Conservation (phyloP, 2,888 invertebrate species). For the Microctonus brassicae region DNA sequence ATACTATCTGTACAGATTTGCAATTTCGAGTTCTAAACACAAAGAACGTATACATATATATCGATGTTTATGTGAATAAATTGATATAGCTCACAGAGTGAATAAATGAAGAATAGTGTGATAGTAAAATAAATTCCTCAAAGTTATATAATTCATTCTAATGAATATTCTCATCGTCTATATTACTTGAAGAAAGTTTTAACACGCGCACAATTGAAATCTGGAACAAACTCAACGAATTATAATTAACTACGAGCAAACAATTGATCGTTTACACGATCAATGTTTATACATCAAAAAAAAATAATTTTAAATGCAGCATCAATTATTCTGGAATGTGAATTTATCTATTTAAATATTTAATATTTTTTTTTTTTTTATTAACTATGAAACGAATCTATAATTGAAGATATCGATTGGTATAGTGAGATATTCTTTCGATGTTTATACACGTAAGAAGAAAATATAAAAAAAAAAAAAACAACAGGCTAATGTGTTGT, state of each 20-base stretch:
- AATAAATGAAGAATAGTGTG: background rate
- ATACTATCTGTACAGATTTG: background rate
- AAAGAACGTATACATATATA: background rate
- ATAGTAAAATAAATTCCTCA: background rate
- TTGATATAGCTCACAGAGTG: background rate
- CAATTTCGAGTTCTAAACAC: background rate
- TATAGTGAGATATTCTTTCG: background rate
- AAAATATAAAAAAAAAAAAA: conserved; percentile 4
- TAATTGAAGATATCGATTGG: background rate
- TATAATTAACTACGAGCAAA: background rate
- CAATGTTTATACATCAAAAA: background rate
- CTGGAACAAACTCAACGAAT: background rate
- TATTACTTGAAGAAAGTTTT: background rate
- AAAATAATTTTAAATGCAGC: background rate
- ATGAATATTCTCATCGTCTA: background rate
- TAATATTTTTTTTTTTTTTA: background rate
- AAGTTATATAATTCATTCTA: background rate
- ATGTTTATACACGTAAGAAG: background rate
- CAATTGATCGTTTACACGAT: too few relatives aligned
- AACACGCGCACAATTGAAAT: background rate
- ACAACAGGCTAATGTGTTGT: background rate
- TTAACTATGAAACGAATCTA: background rate
- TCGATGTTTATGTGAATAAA: too few relatives aligned
- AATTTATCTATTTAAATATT: background rate
- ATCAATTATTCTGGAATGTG: background rate